A percentile compares a stretch with the other conserved stretches of the same genome.
These are phyloP conservation scores for Eleginops maclovinus DNA, from an alignment of 2,113 vertebrate genomes.

Conservation along the genomic window DNA sequence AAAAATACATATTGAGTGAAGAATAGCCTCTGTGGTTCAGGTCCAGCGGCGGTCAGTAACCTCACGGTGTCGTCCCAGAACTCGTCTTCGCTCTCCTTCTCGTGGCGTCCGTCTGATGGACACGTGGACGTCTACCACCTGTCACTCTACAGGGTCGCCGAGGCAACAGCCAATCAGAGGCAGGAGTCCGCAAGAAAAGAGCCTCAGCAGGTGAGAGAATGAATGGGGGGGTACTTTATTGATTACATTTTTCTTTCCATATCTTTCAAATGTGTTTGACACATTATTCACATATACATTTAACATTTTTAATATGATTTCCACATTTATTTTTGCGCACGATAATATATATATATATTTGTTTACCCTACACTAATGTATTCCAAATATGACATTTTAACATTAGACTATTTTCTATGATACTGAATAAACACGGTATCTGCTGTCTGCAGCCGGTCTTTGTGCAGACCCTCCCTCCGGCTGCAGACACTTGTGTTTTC, in stretches of 20 bases:
- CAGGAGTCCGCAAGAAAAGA: not conserved
- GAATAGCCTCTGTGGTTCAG: constrained; percentile 58
- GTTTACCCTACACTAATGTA: too few relatives aligned
- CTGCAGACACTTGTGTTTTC: constrained; percentile 55
- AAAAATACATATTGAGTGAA: too few relatives aligned
- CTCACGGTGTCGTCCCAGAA: constrained; percentile 42
- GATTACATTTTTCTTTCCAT: too few relatives aligned
- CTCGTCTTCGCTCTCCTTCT: constrained; percentile 64
- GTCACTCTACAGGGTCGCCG: constrained; percentile 55
- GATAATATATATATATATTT: too few relatives aligned
- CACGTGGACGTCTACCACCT: constrained; percentile 71
- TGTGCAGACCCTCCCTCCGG: constrained; percentile 35
- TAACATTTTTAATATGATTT: too few relatives aligned
- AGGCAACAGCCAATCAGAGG: constrained; percentile 35
- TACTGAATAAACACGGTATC: too few relatives aligned
- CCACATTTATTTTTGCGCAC: too few relatives aligned
- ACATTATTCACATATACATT: too few relatives aligned
- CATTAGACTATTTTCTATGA: too few relatives aligned
- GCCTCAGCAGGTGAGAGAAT: constrained; percentile 46
- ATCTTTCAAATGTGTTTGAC: too few relatives aligned
- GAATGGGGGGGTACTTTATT: not conserved
- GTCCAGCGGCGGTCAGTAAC: constrained; percentile 80
- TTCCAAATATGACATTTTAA: too few relatives aligned
- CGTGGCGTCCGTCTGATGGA: constrained; percentile 66
- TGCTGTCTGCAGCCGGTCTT: constrained; percentile 33